phyloP scores from a whole-genome alignment of 2,888 invertebrate genomes.

The Xestia rhomboidea region DNA sequence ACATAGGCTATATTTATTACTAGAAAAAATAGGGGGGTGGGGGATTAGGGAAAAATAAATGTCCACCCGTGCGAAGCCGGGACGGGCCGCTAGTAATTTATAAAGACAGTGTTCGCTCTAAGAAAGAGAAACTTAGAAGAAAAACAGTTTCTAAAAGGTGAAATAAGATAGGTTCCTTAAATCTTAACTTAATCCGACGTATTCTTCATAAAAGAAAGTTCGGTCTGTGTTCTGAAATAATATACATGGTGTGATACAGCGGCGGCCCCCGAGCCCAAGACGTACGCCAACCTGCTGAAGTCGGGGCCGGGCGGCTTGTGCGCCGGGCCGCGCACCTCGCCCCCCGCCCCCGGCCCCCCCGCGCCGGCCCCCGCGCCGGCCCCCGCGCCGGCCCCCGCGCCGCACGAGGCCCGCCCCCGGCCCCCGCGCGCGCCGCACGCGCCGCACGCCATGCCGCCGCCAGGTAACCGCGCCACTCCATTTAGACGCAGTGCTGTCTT shows the following conservation, averaged over 20 bases:
- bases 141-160: background rate
- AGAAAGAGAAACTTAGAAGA: background rate
- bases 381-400: slow-evolving; percentile 74
- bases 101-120: too few relatives aligned
- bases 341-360: slow-evolving; percentile 66
- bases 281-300: slow-evolving; percentile 96
- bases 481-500: background rate
- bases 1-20: too few relatives aligned
- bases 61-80: too few relatives aligned
- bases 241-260: slow-evolving; percentile 50
- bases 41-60: too few relatives aligned
- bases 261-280: slow-evolving; percentile 93
- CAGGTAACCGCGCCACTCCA: slow-evolving; percentile 24
- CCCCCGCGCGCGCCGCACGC: background rate
- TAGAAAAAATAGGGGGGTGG: too few relatives aligned
- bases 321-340: slow-evolving; percentile 66
- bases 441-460: slow-evolving; percentile 62
- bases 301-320: slow-evolving; percentile 86
- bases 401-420: slow-evolving; percentile 71
- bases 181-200: background rate
- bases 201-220: background rate
- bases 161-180: background rate
- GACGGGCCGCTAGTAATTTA: too few relatives aligned
- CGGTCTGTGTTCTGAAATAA: background rate
- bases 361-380: slow-evolving; percentile 68